Base-by-base conservation (phyloP, 2,113 vertebrate species). In the Agelaius phoeniceus region DNA sequence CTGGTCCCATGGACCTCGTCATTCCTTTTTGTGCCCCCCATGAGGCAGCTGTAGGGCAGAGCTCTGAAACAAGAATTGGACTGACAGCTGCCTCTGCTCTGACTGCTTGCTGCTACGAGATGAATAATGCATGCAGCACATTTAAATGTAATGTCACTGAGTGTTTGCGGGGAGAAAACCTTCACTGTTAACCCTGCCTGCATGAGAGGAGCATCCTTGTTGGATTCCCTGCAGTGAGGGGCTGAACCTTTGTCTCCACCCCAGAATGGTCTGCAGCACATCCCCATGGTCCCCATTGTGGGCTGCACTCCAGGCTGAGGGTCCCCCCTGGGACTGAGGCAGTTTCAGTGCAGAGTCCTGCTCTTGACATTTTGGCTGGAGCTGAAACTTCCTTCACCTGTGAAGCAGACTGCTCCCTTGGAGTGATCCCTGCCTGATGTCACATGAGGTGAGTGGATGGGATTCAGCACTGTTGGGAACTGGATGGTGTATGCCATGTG, bases 101-200 rank as follows among this genome's bases (percentile, higher is more conserved):
- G 71, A 33, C 85, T 81, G 69, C 33, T 43, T 72, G 48, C 71
- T 84, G 81, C 52, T 55, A 57, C 48, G 91, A 51, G 52, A 84
- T 94, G 65, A 97, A 95, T 97, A 95, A 96, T 96, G 52, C 74
- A 93, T 86, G 61, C 37, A 58, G 85, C n/a, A 79, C n/a, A 92
- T 93, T 83, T 81, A 87, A 84, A 78, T 77, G 31, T 62, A 24
- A 74, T 73, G 80, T 62, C 84, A 65, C 43, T 48, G 71, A 65
- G 73, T n/a, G 73, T 39, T 94, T 69, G 37, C 67, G 78, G 73
- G 54, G 88, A 89, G 75, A 93, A 90, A 49, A 28, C 27, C 41
- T 84, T 84, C 0, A n/a, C 84, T 78, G 30, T 87, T 96, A 89
- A 91, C 52, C 52, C 61, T 81, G 14, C 23, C 51, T 39, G 33